Evolutionary conservation across 2,797 vertebrate species (phyloP).

Genomic region (Sphenodon punctatus): DNA sequence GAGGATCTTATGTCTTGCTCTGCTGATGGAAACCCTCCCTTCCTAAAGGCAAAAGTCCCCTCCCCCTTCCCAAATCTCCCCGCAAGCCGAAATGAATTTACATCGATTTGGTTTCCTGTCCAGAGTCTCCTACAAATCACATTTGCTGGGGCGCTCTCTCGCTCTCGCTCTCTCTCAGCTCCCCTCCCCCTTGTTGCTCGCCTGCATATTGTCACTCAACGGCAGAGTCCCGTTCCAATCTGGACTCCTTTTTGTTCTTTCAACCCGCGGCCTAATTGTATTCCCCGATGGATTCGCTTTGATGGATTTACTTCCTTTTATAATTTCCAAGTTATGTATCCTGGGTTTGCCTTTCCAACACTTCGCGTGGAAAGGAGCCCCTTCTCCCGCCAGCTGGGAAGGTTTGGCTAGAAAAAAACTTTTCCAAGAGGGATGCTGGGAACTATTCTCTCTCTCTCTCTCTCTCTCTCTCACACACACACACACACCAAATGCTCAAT

Average conservation of each 20-base stretch:
- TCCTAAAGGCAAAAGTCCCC: too few relatives aligned
- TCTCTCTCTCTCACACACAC: not conserved
- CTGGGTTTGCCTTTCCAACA: slow-evolving; percentile 61
- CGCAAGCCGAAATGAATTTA: slow-evolving; percentile 62
- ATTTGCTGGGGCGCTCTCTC: slow-evolving; percentile 73
- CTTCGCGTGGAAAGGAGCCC: slow-evolving; percentile 48
- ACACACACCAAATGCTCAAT: not conserved
- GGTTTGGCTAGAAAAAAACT: not conserved
- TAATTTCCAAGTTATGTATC: slow-evolving; percentile 77
- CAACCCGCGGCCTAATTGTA: slow-evolving; percentile 72
- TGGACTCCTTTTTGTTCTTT: slow-evolving; percentile 75
- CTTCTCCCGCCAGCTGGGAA: not conserved
- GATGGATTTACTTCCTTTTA: slow-evolving; percentile 83
- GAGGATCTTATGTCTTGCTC: too few relatives aligned
- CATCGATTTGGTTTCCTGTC: slow-evolving; percentile 67
- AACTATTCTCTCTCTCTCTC: rapidly evolving
- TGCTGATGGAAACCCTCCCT: too few relatives aligned
- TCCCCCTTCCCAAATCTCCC: slow-evolving; percentile 12
- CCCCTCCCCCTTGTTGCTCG: slow-evolving; percentile 67
- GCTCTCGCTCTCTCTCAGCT: slow-evolving; percentile 31
- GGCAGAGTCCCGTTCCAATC: slow-evolving; percentile 72
- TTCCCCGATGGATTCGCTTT: slow-evolving; percentile 78
- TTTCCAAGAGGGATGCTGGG: not conserved
- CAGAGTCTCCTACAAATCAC: slow-evolving; percentile 76
- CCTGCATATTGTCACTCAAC: slow-evolving; percentile 87